Evolutionary conservation across 2,797 vertebrate species (phyloP).

Genomic region (Acrossocheilus fasciatus): DNA sequence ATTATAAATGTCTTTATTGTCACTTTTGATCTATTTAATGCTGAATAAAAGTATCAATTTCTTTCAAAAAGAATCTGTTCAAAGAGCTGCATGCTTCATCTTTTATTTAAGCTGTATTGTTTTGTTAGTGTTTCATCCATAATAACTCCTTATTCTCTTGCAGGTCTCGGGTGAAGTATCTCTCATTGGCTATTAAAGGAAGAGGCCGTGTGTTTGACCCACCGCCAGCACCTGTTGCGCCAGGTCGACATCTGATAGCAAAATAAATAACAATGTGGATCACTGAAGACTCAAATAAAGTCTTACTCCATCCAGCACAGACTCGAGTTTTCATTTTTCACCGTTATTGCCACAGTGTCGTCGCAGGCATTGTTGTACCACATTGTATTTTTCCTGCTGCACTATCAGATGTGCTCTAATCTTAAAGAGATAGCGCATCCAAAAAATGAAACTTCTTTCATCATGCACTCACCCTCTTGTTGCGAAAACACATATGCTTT

Average conservation of each 20-base stretch:
- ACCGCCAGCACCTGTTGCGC: not conserved
- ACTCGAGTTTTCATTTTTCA: conserved; percentile 13
- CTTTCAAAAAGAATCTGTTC: not conserved
- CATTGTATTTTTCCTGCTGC: conserved; percentile 1
- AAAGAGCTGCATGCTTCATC: not conserved
- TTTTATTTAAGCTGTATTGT: conserved; percentile 1
- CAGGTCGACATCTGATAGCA: not conserved
- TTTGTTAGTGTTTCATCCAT: conserved; percentile 13
- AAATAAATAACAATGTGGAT: conserved; percentile 2
- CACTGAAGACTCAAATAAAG: conserved; percentile 24
- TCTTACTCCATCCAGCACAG: not conserved
- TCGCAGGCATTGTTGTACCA: not conserved
- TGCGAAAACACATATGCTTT: not conserved
- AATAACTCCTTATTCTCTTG: conserved; percentile 28
- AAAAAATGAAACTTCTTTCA: not conserved
- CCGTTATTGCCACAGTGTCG: not conserved
- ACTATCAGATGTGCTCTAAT: not conserved
- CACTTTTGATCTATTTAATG: not conserved
- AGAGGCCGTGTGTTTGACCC: not conserved
- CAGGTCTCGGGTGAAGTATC: not conserved
- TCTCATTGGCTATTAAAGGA: not conserved
- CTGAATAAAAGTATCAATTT: not conserved
- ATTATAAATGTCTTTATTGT: not conserved
- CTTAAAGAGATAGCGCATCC: not conserved
- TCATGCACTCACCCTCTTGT: not conserved